Conservation (phyloP, 1,140 invertebrate species). For the Gonatopus flavifemur region DNA sequence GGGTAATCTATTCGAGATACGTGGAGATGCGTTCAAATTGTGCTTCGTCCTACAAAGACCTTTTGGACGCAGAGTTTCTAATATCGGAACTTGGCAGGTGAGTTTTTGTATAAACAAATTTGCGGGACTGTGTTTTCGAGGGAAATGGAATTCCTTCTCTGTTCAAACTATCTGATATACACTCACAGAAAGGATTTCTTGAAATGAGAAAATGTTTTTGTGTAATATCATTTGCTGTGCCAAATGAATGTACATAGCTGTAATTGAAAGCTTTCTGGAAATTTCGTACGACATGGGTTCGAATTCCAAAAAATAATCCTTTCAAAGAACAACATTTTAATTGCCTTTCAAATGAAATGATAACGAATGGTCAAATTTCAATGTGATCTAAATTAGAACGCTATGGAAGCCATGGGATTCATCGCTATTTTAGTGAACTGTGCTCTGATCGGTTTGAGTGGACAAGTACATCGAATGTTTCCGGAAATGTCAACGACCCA, state of each 20-base stretch:
- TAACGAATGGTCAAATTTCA: too few species aligned
- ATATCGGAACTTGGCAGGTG: slow-evolving; percentile 97
- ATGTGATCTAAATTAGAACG: slow-evolving; percentile 73
- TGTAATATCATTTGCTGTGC: too few species aligned
- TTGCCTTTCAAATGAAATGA: too few species aligned
- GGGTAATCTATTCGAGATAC: slow-evolving; percentile 93
- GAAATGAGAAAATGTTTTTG: too few species aligned
- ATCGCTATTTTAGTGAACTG: slow-evolving; percentile 94
- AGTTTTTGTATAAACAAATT: too few species aligned
- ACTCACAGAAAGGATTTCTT: too few species aligned
- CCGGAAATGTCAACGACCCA: slow-evolving; percentile 83
- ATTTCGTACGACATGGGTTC: background rate
- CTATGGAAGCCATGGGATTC: slow-evolving; percentile 90
- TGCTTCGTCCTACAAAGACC: slow-evolving; percentile 93
- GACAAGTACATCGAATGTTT: slow-evolving; percentile 84
- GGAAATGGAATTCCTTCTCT: too few species aligned
- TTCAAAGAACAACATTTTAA: background rate
- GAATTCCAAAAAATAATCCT: background rate
- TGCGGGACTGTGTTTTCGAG: too few species aligned
- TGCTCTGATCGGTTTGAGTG: slow-evolving; percentile 89
- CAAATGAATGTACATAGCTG: too few species aligned
- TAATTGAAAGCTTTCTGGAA: background rate
- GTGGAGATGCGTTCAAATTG: slow-evolving; percentile 94
- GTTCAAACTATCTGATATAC: too few species aligned
- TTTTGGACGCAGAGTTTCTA: slow-evolving; percentile 86